These are phyloP conservation scores for Prunella fulvescens DNA, from an alignment of 2,113 vertebrate species.

Conservation along the genomic window DNA sequence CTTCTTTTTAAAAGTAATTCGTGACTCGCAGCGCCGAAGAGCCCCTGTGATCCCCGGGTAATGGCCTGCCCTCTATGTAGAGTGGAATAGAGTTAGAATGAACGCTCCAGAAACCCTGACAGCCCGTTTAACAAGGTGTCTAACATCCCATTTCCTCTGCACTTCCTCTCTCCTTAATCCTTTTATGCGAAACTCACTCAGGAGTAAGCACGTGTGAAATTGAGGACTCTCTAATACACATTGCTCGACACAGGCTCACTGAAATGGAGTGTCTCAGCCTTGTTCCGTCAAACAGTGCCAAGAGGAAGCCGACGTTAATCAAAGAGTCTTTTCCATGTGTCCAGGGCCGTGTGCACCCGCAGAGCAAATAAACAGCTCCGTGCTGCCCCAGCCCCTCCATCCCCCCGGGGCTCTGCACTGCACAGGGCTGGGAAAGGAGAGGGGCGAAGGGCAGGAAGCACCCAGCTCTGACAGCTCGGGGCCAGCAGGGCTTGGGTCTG, in stretches of 20 bases:
- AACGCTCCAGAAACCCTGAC: slow-evolving; percentile 86
- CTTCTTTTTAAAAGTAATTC: slow-evolving; percentile 44
- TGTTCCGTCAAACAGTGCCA: slow-evolving; percentile 70
- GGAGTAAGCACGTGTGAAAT: slow-evolving; percentile 99
- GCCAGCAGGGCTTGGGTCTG: accelerated
- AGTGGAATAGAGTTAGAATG: slow-evolving; percentile 85
- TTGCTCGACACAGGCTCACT: slow-evolving; percentile 68
- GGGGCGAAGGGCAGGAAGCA: accelerated
- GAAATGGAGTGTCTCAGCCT: slow-evolving; percentile 70
- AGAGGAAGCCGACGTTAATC: slow-evolving; percentile 64
- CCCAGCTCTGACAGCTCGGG: background rate
- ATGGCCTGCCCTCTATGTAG: slow-evolving; percentile 74
- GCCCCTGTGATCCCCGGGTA: slow-evolving; percentile 73
- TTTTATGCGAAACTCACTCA: slow-evolving; percentile 94
- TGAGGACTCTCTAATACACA: slow-evolving; percentile 93
- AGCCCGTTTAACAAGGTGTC: slow-evolving; percentile 91
- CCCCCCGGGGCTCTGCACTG: background rate
- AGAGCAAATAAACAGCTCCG: slow-evolving; percentile 32
- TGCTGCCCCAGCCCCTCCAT: background rate
- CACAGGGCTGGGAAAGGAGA: background rate
- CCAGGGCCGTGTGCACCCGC: slow-evolving; percentile 18
- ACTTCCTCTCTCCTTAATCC: slow-evolving; percentile 94
- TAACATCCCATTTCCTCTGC: slow-evolving; percentile 90
- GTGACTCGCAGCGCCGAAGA: background rate
- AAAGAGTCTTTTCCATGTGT: slow-evolving; percentile 62